Base-by-base conservation (phyloP, 2,888 invertebrate genomes). In the Horisme vitalbata region DNA sequence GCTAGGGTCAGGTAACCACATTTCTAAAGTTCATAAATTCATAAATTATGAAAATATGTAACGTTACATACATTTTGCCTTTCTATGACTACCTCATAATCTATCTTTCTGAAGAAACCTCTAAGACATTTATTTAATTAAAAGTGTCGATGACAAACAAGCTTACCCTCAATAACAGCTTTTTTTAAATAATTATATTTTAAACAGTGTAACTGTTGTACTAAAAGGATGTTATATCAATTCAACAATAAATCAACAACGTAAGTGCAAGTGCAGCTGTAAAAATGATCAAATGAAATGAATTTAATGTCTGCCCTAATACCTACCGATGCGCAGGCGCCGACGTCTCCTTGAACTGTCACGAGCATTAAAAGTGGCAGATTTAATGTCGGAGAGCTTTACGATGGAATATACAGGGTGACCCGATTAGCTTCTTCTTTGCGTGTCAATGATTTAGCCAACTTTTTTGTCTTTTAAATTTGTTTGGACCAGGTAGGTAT, bases 301-400 rank as follows among this genome's bases (percentile, higher is more conserved):
- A 65, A 65, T 63, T 70, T 67, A 65, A 43, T 52, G 64, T 68
- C 61, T 37, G 38, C 39, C 59, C 60, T 51, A 53, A 41, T 44
- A 48, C 31, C 48, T 46, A 50, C 57, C 35, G 49, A 57, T 59
- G 55, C 52, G 45, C 61, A 54, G 57, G 59, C 61, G 58, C 73
- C 65, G 72, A 74, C 76, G 53, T 59, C 61, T 51, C 69, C 83
- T 83, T 83, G 78, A 80, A 77, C 78, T 81, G 84, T 82, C 83
- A 70, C 52, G 60, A 64, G 57, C 65, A 65, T 69, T 74, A 73
- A 75, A 72, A 73, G 65, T 69, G 70, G 75, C 77, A 73, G 75
- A 84, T 83, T 82, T 82, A 78, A 76, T 75, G 72, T 65, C 71
- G 71, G 64, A 61, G 68, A 71, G 65, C 68, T 64, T 61, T 49